Percentiles rank a stretch among this genome's conserved stretches.
Conservation (phyloP, 2,797 vertebrate genomes). For the Pangasius mekongensis region DNA sequence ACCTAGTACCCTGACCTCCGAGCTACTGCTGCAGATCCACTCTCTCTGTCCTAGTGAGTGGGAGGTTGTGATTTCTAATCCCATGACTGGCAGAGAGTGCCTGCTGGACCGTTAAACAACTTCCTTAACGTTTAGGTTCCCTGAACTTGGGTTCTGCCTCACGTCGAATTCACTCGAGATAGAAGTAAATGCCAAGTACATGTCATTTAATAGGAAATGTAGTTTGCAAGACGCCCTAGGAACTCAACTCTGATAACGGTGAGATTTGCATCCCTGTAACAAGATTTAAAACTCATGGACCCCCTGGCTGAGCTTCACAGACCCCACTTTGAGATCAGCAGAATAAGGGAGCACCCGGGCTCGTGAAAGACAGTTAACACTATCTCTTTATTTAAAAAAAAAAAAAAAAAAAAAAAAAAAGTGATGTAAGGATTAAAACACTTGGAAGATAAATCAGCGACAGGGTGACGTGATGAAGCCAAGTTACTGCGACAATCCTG, state of each 20-base stretch:
- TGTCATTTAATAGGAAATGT: neutral
- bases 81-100: neutral
- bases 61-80: neutral
- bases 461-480: neutral
- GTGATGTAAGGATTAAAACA: neutral
- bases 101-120: neutral
- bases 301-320: no score
- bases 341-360: no score
- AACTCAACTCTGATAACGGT: neutral
- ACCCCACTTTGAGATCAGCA: no score
- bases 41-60: neutral
- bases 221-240: neutral
- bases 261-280: no score
- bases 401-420: neutral
- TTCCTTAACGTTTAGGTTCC: neutral
- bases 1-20: no score
- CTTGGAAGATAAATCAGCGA: neutral
- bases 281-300: no score
- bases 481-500: neutral
- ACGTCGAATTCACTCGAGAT: neutral
- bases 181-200: neutral
- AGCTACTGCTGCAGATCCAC: no score
- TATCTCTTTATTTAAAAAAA: neutral
- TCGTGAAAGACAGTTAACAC: neutral
- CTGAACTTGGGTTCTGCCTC: neutral